Base-by-base conservation (phyloP, 2,797 vertebrate species). In the Eospalax fontanierii region DNA sequence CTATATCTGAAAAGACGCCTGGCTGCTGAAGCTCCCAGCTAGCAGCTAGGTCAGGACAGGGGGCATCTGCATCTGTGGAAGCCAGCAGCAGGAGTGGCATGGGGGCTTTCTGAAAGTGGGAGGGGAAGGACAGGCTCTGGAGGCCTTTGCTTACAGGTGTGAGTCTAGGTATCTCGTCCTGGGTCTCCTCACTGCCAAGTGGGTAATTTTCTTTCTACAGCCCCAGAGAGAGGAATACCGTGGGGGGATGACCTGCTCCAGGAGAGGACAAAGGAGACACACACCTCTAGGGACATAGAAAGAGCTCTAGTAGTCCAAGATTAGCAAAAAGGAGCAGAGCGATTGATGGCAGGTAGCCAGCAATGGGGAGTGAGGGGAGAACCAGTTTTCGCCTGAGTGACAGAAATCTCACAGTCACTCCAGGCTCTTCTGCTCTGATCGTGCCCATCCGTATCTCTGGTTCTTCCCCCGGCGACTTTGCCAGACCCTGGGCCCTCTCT, bases 111-210 rank as follows among this genome's bases (percentile, higher is more conserved):
- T 22, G 54, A 57, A 14, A 54, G 16, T 11, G 8, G 30, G 61
- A 63, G 26, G 19, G 38, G 3, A 4, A 6, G 35, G 38, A 33
- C 0, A 3, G 57, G 22, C 30, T 70, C 26, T 28, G 28, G 15
- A 2, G 50, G 46, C 84, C 33, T 88, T 79, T 40, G 63, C 33
- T 80, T n/a, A 30, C 38, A 46, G 2, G 28, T 4, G 0, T 0
- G 26, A 81, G 43, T 54, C 46, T 2, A 21, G 59, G 54, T 0
- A 6, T 12, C 11, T 30, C 6, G 10, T 8, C 14, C 28, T 0
- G 33, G 0, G 1, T 40, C 50, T 74, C 43, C 28, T 35, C 5
- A 1, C 26, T 30, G 57, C 70, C 0, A 4, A 1, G 2, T 0
- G 4, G 11, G 7, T 57, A 18, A 8, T 35, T 86, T 84, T 35